These are phyloP conservation scores for Perizoma flavofasciatum DNA, from an alignment of 2,888 invertebrate species.

Conservation along the genomic window DNA sequence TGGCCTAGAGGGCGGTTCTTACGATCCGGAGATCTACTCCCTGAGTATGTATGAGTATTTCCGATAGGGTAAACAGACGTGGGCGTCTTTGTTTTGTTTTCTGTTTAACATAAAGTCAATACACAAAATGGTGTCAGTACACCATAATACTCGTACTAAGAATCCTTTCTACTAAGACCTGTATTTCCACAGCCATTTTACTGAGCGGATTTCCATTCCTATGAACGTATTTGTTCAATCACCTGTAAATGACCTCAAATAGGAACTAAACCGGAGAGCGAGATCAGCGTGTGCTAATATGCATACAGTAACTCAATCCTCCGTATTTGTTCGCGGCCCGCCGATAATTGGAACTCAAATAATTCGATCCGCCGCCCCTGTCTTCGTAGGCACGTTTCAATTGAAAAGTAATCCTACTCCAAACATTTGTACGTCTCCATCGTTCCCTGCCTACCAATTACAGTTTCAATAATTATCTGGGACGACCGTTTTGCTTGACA, in stretches of 20 bases:
- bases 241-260: constrained; percentile 19
- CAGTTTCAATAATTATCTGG: constrained; percentile 30
- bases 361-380: constrained; percentile 69
- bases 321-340: constrained; percentile 71
- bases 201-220: no score
- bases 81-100: no score
- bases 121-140: no score
- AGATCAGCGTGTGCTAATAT: constrained; percentile 58
- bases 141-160: no score
- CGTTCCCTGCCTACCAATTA: constrained; percentile 52
- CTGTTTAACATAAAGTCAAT: no score
- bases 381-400: constrained; percentile 81
- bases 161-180: no score
- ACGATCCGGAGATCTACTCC: no score
- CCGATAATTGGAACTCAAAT: constrained; percentile 81
- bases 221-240: not conserved
- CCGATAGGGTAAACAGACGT: no score
- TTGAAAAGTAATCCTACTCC: constrained; percentile 78
- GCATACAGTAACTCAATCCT: constrained; percentile 69
- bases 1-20: no score
- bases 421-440: constrained; percentile 81
- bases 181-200: no score
- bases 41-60: no score
- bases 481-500: constrained; percentile 9
- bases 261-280: constrained; percentile 35